phyloP scores from a whole-genome alignment of 2,797 vertebrate genomes.

The Chromobotia macracanthus region DNA sequence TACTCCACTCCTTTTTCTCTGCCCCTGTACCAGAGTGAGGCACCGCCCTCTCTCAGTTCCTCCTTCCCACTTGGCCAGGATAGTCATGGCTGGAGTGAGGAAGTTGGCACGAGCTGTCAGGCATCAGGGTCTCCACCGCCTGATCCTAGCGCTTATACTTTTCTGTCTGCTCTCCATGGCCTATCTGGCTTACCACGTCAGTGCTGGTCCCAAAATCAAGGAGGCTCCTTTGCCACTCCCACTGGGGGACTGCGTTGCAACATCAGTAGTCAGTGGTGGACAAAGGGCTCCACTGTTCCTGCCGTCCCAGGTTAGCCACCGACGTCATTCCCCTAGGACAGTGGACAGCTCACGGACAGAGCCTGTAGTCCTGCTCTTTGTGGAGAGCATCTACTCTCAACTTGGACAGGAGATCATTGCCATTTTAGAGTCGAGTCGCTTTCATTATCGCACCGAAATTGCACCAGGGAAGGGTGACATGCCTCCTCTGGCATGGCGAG shows the following conservation, averaged over 20 bases:
- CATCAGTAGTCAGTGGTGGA: conserved; percentile 82
- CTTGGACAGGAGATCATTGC: conserved; percentile 94
- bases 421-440: conserved; percentile 91
- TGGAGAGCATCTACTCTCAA: conserved; percentile 97
- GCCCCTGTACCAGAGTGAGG: conserved; percentile 26
- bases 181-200: conserved; percentile 93
- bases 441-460: conserved; percentile 92
- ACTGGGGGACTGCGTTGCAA: conserved; percentile 83
- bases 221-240: conserved; percentile 84
- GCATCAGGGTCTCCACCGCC: conserved; percentile 65
- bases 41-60: conserved; percentile 4
- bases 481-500: conserved; percentile 88
- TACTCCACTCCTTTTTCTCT: conserved; percentile 18
- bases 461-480: conserved; percentile 93
- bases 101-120: conserved; percentile 53
- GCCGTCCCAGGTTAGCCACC: conserved; percentile 80
- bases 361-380: conserved; percentile 87
- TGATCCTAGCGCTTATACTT: conserved; percentile 87
- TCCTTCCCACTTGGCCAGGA: conserved; percentile 42
- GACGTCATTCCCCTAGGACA: conserved; percentile 77
- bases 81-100: conserved; percentile 65
- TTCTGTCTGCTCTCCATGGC: conserved; percentile 91
- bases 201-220: conserved; percentile 79
- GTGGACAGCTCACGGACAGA: conserved; percentile 76
- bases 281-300: conserved; percentile 77